phyloP scores from a whole-genome alignment of 2,888 invertebrate species.

The Temnothorax ravouxi region DNA sequence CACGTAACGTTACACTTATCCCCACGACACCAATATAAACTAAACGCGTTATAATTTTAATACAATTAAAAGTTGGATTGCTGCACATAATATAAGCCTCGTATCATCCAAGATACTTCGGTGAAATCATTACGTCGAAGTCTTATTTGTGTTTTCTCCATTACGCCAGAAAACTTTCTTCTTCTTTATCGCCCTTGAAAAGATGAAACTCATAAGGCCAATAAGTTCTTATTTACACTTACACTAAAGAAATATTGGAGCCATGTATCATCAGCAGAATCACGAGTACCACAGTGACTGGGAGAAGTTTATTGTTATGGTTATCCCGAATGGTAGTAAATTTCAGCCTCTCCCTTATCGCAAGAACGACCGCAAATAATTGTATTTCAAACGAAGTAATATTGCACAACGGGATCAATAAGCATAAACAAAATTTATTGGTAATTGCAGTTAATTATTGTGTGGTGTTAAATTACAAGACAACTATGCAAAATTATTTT shows the following conservation, averaged over 20 bases:
- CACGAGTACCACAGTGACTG: background rate
- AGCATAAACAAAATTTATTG: background rate
- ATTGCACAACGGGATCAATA: background rate
- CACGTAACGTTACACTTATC: slow-evolving; percentile 17
- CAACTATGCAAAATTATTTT: background rate
- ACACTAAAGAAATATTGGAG: slow-evolving; percentile 5
- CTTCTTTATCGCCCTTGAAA: slow-evolving; percentile 21
- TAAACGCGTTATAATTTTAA: slow-evolving; percentile 32
- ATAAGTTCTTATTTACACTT: slow-evolving; percentile 24
- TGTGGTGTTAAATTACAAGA: background rate
- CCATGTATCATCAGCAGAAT: background rate
- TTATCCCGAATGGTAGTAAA: background rate
- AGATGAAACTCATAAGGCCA: background rate
- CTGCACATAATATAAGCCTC: background rate
- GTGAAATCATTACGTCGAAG: slow-evolving; percentile 7
- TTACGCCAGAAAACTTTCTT: slow-evolving; percentile 23
- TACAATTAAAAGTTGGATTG: slow-evolving; percentile 30
- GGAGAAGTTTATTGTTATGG: slow-evolving; percentile 10
- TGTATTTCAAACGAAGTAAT: background rate
- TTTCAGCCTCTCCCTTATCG: background rate
- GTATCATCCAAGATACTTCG: background rate
- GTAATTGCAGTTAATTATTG: background rate
- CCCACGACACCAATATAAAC: slow-evolving; percentile 20
- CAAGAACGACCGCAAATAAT: background rate
- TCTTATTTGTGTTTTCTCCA: slow-evolving; percentile 1